phyloP scores from a whole-genome alignment of 1,140 invertebrate species.

The Metopolophium dirhodum region DNA sequence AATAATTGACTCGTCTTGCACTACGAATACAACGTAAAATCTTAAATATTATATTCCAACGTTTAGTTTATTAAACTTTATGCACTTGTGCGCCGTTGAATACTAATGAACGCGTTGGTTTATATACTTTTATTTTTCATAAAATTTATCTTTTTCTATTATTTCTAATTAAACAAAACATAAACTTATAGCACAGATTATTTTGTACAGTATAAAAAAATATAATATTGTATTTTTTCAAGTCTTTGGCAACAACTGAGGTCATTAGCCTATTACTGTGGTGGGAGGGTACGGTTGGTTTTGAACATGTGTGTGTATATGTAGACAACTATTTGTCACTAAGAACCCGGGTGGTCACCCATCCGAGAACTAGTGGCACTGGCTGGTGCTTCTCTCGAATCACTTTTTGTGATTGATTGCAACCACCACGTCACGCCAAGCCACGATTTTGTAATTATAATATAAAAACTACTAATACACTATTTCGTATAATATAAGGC shows the following conservation, averaged over 20 bases:
- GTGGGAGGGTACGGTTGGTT: too few relatives aligned
- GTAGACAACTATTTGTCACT: too few relatives aligned
- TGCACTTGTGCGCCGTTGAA: background rate
- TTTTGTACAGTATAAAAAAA: too few relatives aligned
- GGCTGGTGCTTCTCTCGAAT: too few relatives aligned
- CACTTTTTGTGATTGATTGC: too few relatives aligned
- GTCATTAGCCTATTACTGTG: too few relatives aligned
- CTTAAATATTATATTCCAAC: background rate
- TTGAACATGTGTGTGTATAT: too few relatives aligned
- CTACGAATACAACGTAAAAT: background rate
- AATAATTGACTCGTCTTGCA: background rate
- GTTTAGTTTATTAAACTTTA: background rate
- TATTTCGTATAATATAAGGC: background rate
- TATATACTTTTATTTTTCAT: background rate
- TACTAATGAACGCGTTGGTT: background rate
- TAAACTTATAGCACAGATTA: background rate
- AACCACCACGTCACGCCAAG: too few relatives aligned
- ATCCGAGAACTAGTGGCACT: too few relatives aligned
- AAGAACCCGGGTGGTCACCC: too few relatives aligned
- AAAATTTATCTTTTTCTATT: background rate
- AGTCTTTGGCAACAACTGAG: too few relatives aligned
- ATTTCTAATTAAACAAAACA: background rate
- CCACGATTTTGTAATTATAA: background rate
- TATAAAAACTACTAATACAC: background rate
- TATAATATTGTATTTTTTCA: too few relatives aligned